A percentile compares a stretch with the other conserved stretches of the same genome.
Evolutionary conservation across 2,888 invertebrate species (phyloP).

Genomic region (Protodeltote pygarga): DNA sequence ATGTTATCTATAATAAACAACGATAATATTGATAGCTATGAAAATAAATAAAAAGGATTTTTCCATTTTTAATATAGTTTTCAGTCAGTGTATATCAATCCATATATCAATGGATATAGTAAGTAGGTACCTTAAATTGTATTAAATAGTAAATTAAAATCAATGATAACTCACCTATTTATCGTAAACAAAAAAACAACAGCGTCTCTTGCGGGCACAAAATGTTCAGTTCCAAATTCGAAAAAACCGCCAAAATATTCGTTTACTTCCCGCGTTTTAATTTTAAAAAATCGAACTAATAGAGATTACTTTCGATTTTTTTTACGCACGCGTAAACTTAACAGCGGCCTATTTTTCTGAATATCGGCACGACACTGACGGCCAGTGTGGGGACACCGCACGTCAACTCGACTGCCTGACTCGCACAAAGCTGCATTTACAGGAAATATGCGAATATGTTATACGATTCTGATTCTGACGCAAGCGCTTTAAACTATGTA

Average conservation of each 20-base stretch:
- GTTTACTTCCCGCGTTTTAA: slow-evolving; percentile 26
- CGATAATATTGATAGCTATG: too few relatives aligned
- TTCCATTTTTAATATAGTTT: too few relatives aligned
- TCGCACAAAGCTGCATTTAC: slow-evolving; percentile 51
- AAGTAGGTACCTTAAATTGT: neutral
- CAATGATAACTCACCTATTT: slow-evolving; percentile 45
- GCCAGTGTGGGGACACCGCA: slow-evolving; percentile 48
- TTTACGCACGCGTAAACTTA: slow-evolving; percentile 62
- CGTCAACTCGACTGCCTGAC: slow-evolving; percentile 38
- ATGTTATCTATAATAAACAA: too few relatives aligned
- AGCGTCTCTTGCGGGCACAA: slow-evolving; percentile 29
- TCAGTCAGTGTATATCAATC: too few relatives aligned
- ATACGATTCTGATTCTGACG: slow-evolving; percentile 51
- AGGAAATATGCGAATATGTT: slow-evolving; percentile 57
- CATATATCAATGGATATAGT: too few relatives aligned
- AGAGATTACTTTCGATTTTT: slow-evolving; percentile 62
- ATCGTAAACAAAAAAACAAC: neutral
- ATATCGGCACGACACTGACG: slow-evolving; percentile 68
- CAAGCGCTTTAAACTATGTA: slow-evolving; percentile 47
- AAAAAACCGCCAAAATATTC: slow-evolving; percentile 37
- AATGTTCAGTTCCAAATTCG: slow-evolving; percentile 21
- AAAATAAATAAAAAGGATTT: too few relatives aligned
- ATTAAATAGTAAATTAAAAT: neutral
- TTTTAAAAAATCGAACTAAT: slow-evolving; percentile 54
- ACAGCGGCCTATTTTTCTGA: slow-evolving; percentile 77